Evolutionary conservation across 2,113 vertebrate genomes (phyloP), one percentile per base, ranked within the genome.

Genomic region (Ciconia stormi): DNA sequence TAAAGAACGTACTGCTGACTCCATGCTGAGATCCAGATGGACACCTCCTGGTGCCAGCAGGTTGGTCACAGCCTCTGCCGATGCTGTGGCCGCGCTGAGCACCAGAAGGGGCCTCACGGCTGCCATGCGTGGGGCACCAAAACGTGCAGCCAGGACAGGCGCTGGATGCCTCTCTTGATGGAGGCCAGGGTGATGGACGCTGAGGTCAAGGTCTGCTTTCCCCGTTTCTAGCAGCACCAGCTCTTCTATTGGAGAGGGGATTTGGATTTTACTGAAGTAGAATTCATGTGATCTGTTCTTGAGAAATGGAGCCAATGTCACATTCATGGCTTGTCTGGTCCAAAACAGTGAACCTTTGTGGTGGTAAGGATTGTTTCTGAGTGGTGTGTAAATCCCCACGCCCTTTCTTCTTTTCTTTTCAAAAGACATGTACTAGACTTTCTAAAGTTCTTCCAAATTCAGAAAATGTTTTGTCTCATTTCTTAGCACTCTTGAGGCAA

Each of bases 91-190:
- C 5, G 6, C 7, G 3, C 70, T 12, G 36, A 27, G 40, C 36
- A 49, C 30, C 15, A 10, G 25, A 58, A 50, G 47, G 34, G 11
- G 23, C 61, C 19, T 62, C 16, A 16, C 7, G 8, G 8, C 49
- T 76, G 29, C 36, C 18, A 3, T 0, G 7, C 1, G 0, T 10
- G 9, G 20, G 23, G 20, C 56, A 34, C 32, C 0, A 0, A 9
- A 18, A 23, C 0, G 2, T 34, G n/a, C 55, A 49, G 27, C 22
- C 47, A 23, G 26, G 30, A 23, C 32, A 10, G 29, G 23, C 16
- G 3, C 16, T 25, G 58, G 18, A 6, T 50, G 30, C 25, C 44
- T 23, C 3, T 38, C 29, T 40, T 70, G 34, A 9, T 2, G 2
- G 58, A 72, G 14, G 15, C 17, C 21, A 17, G 30, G n/a, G 26